Percentiles rank a stretch among this genome's conserved stretches.
Conservation (phyloP, 1,140 invertebrate species). For the Teleopsis dalmanni region DNA sequence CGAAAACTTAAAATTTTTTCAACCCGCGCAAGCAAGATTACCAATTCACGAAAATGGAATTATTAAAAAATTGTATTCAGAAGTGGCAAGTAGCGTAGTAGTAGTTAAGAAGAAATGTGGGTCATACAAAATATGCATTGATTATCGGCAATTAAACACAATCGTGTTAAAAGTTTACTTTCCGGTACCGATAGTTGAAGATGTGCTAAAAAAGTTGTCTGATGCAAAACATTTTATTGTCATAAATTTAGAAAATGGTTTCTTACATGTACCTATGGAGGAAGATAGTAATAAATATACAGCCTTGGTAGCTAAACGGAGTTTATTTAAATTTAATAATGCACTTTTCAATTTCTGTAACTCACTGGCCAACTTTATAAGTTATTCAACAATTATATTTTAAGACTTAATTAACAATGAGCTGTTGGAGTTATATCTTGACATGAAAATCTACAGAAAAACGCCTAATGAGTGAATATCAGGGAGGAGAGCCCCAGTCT, state of each 20-base stretch:
- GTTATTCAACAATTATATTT: conserved; percentile 3
- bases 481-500: too few relatives aligned
- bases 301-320: conserved; percentile 4
- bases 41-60: background rate
- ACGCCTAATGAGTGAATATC: background rate
- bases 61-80: background rate
- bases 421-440: conserved; percentile 15
- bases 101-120: conserved; percentile 1
- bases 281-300: conserved; percentile 21
- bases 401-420: background rate
- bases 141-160: background rate
- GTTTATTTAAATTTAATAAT: conserved; percentile 9
- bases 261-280: conserved; percentile 27
- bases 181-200: background rate
- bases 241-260: conserved; percentile 27
- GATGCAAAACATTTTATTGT: too few relatives aligned
- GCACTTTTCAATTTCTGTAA: conserved; percentile 8
- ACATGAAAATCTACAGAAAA: conserved; percentile 10
- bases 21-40: background rate
- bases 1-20: too few relatives aligned
- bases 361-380: background rate
- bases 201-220: background rate
- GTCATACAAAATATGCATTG: too few relatives aligned
- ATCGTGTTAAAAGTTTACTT: background rate
- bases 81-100: background rate